Conservation (phyloP, 2,888 invertebrate species). For the Tupiocoris notatus region DNA sequence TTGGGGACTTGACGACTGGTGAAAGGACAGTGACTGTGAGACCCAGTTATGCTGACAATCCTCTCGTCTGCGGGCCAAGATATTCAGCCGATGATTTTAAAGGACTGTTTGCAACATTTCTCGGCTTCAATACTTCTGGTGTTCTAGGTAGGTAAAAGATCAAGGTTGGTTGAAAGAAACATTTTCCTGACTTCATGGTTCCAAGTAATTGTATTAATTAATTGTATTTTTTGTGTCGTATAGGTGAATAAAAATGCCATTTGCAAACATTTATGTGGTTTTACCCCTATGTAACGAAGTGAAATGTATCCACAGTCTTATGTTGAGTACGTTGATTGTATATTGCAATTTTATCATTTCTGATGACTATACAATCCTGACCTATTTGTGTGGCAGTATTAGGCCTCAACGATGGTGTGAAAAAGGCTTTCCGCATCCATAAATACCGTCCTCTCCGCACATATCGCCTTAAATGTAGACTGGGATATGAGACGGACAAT, state of each 20-base stretch:
- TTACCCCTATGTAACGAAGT: background rate
- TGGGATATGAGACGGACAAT: constrained; percentile 75
- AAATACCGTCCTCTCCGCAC: constrained; percentile 65
- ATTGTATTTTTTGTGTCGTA: no score
- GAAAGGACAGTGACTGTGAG: constrained; percentile 61
- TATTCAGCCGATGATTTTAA: constrained; percentile 69
- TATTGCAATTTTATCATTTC: no score
- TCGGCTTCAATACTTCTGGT: constrained; percentile 70
- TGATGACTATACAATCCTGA: no score
- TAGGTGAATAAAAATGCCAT: no score
- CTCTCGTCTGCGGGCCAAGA: constrained; percentile 71
- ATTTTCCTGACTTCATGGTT: no score
- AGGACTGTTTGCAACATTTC: constrained; percentile 61
- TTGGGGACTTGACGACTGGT: constrained; percentile 65
- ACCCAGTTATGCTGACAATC: constrained; percentile 71
- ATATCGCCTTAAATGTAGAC: constrained; percentile 70
- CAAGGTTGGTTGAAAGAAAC: no score
- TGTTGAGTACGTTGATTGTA: no score
- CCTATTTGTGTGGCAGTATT: constrained; percentile 66
- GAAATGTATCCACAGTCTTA: no score
- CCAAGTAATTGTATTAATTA: no score
- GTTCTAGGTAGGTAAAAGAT: constrained; percentile 64
- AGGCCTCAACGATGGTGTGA: constrained; percentile 69
- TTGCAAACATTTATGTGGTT: no score
- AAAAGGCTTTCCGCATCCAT: constrained; percentile 60